These are phyloP conservation scores for Drosophila watanabei DNA, from an alignment of 1,140 invertebrate species.

Conservation along the genomic window DNA sequence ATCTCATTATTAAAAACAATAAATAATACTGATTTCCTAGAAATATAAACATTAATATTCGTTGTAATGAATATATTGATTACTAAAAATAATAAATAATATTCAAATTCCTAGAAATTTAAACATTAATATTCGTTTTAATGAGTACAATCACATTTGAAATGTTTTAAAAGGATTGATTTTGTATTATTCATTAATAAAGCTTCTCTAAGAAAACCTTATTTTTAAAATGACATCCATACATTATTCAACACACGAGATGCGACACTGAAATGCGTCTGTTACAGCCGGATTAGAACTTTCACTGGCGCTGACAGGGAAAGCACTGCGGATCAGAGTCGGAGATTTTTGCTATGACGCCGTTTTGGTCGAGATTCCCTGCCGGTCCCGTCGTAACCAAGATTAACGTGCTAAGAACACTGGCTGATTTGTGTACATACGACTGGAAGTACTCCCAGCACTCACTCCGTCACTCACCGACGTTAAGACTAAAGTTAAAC, in stretches of 20 bases:
- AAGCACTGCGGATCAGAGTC: slow-evolving; percentile 26
- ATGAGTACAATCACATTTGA: background rate
- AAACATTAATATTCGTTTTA: background rate
- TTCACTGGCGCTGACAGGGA: slow-evolving; percentile 61
- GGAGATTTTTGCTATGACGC: background rate
- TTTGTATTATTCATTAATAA: background rate
- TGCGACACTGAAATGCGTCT: slow-evolving; percentile 39
- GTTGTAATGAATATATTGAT: background rate
- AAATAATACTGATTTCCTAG: too few relatives aligned
- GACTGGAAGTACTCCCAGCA: slow-evolving; percentile 20
- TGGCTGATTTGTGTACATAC: slow-evolving; percentile 20
- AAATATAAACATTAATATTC: background rate
- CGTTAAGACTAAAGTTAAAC: slow-evolving; percentile 41
- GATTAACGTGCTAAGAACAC: slow-evolving; percentile 19
- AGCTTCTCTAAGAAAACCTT: slow-evolving; percentile 12
- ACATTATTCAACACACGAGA: slow-evolving; percentile 59
- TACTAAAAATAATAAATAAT: too few relatives aligned
- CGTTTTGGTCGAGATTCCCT: slow-evolving; percentile 2
- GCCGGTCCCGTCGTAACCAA: slow-evolving; percentile 1
- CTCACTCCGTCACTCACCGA: slow-evolving; percentile 25
- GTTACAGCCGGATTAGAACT: slow-evolving; percentile 75
- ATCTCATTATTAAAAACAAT: too few relatives aligned
- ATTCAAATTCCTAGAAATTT: background rate
- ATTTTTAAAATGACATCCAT: slow-evolving; percentile 52
- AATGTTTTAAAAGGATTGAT: background rate